phyloP scores from a whole-genome alignment of 2,888 invertebrate species.

The Tineola bisselliella region DNA sequence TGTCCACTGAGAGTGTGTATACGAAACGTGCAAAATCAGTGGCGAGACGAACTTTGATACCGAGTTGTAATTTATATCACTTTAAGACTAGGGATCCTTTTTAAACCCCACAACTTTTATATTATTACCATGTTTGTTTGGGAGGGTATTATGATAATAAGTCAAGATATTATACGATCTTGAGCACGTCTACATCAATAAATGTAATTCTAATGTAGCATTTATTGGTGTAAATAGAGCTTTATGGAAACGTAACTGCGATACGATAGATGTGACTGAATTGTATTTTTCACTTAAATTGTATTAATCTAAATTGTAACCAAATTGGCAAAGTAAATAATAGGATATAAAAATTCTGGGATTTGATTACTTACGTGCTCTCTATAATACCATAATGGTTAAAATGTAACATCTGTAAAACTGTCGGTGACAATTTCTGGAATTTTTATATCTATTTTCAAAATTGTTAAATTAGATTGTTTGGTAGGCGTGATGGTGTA shows the following conservation, averaged over 20 bases:
- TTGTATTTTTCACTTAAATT: neutral
- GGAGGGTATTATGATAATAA: neutral
- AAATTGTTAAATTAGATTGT: too few relatives aligned
- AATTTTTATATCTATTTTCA: too few relatives aligned
- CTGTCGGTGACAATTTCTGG: too few relatives aligned
- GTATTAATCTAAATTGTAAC: neutral
- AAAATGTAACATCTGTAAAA: too few relatives aligned
- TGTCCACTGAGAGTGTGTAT: too few relatives aligned
- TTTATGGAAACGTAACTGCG: neutral
- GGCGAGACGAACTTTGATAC: too few relatives aligned
- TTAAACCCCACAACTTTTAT: neutral
- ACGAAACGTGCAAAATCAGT: too few relatives aligned
- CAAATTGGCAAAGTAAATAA: neutral
- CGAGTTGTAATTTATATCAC: neutral
- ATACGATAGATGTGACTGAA: neutral
- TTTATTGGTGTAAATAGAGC: neutral
- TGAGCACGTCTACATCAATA: neutral
- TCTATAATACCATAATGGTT: too few relatives aligned
- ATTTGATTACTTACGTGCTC: neutral
- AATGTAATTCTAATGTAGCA: neutral
- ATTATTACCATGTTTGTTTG: neutral
- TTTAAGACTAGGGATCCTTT: neutral
- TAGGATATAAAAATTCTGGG: neutral
- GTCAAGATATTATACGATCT: neutral
- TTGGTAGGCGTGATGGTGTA: neutral